phyloP scores from a whole-genome alignment of 2,113 vertebrate genomes.

The Leucosticte australis region DNA sequence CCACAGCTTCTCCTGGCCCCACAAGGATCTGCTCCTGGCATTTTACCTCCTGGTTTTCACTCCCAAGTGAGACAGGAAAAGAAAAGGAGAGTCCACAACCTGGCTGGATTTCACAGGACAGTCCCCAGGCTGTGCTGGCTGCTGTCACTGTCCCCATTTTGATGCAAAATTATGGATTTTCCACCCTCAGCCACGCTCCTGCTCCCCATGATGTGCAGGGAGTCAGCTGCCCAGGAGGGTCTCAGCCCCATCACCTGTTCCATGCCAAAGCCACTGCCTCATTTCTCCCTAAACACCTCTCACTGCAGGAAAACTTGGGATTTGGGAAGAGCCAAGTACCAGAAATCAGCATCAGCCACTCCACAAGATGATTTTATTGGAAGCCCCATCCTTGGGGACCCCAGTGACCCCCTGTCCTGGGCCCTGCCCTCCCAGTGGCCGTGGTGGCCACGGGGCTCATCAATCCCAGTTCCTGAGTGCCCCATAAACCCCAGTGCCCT shows the following conservation, averaged over 20 bases:
- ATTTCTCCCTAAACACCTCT: neutral
- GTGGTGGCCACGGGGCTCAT: neutral
- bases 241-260: neutral
- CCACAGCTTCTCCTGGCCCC: neutral
- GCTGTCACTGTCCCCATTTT: neutral
- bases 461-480: neutral
- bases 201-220: fast-evolving
- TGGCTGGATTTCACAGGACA: fast-evolving
- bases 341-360: neutral
- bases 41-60: neutral
- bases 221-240: neutral
- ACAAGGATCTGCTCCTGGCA: fast-evolving
- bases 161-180: neutral
- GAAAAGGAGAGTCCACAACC: fast-evolving
- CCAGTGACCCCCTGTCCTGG: neutral
- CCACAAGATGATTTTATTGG: neutral
- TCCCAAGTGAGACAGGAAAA: neutral
- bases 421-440: neutral
- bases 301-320: neutral
- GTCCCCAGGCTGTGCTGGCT: neutral
- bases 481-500: constrained; percentile 36
- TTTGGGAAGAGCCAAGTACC: neutral
- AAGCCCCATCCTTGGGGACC: neutral
- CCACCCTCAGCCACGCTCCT: neutral
- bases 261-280: neutral